Evolutionary conservation across 2,888 invertebrate genomes (phyloP).

Genomic region (Autographa gamma): DNA sequence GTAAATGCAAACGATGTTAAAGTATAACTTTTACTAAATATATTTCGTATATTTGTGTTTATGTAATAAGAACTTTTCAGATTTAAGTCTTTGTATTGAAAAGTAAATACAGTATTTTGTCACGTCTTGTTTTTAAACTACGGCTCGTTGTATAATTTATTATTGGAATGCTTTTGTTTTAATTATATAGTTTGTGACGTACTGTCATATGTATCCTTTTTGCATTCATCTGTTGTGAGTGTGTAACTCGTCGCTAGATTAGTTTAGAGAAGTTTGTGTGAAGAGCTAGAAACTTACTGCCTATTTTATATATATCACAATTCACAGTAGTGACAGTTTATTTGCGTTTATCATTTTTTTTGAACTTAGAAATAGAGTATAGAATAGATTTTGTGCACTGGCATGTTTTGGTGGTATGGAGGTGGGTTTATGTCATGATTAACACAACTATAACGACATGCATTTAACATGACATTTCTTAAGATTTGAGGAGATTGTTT

Average conservation of each 20-base stretch:
- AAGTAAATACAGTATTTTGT: neutral
- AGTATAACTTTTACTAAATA: neutral
- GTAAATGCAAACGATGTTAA: constrained; percentile 8
- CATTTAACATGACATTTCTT: constrained; percentile 74
- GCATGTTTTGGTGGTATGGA: constrained; percentile 81
- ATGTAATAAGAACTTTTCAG: neutral
- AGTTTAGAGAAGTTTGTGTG: neutral
- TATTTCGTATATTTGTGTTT: neutral
- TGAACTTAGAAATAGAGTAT: constrained; percentile 42
- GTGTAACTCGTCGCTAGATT: constrained; percentile 32
- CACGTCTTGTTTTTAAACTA: neutral
- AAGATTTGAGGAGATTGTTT: constrained; percentile 69
- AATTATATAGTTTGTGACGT: constrained; percentile 4
- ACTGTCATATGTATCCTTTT: constrained; percentile 16
- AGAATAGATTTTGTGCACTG: constrained; percentile 67
- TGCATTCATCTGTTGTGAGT: constrained; percentile 27
- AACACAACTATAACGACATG: constrained; percentile 69
- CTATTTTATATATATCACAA: constrained; percentile 28
- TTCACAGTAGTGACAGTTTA: constrained; percentile 33
- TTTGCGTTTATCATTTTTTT: constrained; percentile 38
- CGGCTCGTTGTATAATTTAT: neutral
- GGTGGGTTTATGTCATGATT: constrained; percentile 87
- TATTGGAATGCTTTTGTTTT: constrained; percentile 12
- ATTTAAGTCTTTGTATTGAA: neutral
- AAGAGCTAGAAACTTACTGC: constrained; percentile 1